phyloP scores from a whole-genome alignment of 2,888 invertebrate genomes.

The Buathra laborator region DNA sequence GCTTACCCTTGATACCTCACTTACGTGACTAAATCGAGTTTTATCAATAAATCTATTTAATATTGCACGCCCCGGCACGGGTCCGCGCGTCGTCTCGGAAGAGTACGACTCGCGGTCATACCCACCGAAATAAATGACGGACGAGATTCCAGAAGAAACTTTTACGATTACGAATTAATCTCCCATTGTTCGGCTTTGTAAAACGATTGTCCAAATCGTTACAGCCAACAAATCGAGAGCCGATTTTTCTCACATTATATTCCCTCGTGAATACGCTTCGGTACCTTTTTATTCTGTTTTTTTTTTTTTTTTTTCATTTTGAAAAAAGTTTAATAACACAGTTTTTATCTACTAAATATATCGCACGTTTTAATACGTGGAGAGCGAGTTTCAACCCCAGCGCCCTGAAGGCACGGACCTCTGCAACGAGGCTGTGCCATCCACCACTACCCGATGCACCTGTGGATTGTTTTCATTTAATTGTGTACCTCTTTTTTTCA shows the following conservation, averaged over 20 bases:
- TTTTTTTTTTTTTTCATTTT: slow-evolving; percentile 41
- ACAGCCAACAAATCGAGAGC: slow-evolving; percentile 22
- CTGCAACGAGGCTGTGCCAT: slow-evolving; percentile 62
- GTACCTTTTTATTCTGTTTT: slow-evolving; percentile 10
- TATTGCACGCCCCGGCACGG: slow-evolving; percentile 85
- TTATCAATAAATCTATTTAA: slow-evolving; percentile 79
- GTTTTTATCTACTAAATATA: slow-evolving; percentile 63
- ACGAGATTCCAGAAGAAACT: slow-evolving; percentile 64
- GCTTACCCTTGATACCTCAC: slow-evolving; percentile 71
- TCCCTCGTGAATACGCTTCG: slow-evolving; percentile 56
- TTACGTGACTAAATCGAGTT: slow-evolving; percentile 68
- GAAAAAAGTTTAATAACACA: slow-evolving; percentile 65
- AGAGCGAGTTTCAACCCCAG: slow-evolving; percentile 63
- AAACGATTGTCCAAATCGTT: slow-evolving; percentile 27
- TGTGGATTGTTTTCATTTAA: slow-evolving; percentile 47
- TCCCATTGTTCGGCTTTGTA: neutral
- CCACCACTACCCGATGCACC: slow-evolving; percentile 54
- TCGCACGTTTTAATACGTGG: slow-evolving; percentile 55
- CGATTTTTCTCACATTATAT: slow-evolving; percentile 28
- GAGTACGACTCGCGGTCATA: slow-evolving; percentile 47
- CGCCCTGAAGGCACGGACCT: slow-evolving; percentile 59
- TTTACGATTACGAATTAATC: slow-evolving; percentile 32
- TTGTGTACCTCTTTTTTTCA: slow-evolving; percentile 35
- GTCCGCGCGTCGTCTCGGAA: slow-evolving; percentile 54
- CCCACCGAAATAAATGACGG: slow-evolving; percentile 69